A percentile compares a stretch with the other conserved stretches of the same genome.
Evolutionary conservation across 2,888 invertebrate species (phyloP).

Genomic region (Heliconius ismenius): DNA sequence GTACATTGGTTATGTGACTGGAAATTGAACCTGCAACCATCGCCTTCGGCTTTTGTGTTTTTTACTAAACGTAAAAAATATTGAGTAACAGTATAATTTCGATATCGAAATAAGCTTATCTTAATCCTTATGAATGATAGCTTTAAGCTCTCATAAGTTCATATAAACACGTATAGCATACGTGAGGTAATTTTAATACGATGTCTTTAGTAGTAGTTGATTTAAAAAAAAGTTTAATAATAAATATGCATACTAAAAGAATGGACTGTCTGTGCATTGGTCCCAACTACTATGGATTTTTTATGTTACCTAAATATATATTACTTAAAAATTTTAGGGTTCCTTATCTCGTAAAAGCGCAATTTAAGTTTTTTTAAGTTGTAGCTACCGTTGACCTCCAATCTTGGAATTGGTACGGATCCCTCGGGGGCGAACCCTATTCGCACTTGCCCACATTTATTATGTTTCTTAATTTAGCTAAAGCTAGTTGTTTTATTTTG

Average conservation of each 20-base stretch:
- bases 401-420: neutral
- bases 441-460: too few species aligned
- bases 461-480: too few species aligned
- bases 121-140: slow-evolving; percentile 9
- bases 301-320: too few species aligned
- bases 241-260: too few species aligned
- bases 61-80: neutral
- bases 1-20: neutral
- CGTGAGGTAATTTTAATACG: neutral
- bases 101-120: neutral
- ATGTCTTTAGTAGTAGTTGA: neutral
- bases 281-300: too few species aligned
- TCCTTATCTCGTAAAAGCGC: too few species aligned
- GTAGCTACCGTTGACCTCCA: neutral
- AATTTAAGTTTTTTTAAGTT: neutral
- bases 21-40: neutral
- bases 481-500: too few species aligned
- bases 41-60: neutral
- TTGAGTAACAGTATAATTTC: neutral
- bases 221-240: too few species aligned
- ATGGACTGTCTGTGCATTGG: too few species aligned
- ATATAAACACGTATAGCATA: neutral
- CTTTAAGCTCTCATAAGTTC: slow-evolving; percentile 3
- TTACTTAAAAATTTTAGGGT: too few species aligned
- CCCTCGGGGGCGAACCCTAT: too few species aligned